Evolutionary conservation across 53 echinoderm and acorn worm species (phyloP), one percentile per base, ranked within the genome.

Genomic region (Zoroaster sp.): DNA sequence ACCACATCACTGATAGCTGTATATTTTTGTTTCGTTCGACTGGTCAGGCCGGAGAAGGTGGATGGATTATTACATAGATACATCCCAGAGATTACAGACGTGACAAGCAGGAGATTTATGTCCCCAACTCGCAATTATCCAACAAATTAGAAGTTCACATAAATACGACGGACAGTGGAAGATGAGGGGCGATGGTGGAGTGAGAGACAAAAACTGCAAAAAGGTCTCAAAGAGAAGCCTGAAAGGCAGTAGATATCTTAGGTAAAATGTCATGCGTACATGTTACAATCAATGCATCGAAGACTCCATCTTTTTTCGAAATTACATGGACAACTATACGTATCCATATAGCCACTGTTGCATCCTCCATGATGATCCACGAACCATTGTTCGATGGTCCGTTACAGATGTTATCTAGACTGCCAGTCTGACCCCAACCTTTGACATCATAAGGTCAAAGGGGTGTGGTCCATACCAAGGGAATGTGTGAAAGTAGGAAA

Each of bases 91-190:
- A 85, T 85, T 69, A 85, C 85, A 85, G 85, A 82, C 44, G 67
- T n/a, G 63, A 63, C 76, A 76, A 47, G 54, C 34, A 37, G 35
- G 9, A 55, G 79, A 79, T 79, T 79, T 79, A 79, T 89, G 41
- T 54, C 53, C 72, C 51, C 73, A 40, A 70, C 43, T 69, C 49
- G 83, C 83, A 70, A 83, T 83, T 83, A 68, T 70, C 83, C 83
- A 83, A 83, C 83, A 83, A 79, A 79, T 79, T 79, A 79, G 83
- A 83, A 47, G 83, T 46, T 69, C 69, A 51, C 69, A 70, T 69
- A 87, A 87, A 72, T 72, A 87, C 28, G 28, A 28, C 21, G 21
- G 63, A 11, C 25, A 87, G 47, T 52, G 30, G 53, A 87, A 44
- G 66, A 66, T 40, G 67, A 21, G 83, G 33, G 66, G 25, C 31